These are phyloP conservation scores for Egretta garzetta DNA, from an alignment of 2,113 vertebrate species.

Conservation along the genomic window DNA sequence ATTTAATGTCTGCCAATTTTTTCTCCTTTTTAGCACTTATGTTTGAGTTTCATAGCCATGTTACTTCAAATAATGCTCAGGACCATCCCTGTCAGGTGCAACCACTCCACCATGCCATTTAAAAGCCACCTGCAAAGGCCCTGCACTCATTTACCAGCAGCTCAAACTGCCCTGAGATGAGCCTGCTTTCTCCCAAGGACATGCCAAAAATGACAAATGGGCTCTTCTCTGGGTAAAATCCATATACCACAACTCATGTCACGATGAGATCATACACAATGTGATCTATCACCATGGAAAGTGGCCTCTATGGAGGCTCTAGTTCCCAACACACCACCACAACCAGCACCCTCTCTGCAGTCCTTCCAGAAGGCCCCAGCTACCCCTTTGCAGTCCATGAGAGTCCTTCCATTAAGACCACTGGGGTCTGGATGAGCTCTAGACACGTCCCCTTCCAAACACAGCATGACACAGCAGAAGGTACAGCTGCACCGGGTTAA, in stretches of 20 bases:
- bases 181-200: neutral
- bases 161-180: neutral
- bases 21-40: constrained; percentile 37
- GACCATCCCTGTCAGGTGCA: neutral
- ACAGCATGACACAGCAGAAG: neutral
- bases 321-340: neutral
- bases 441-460: neutral
- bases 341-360: neutral
- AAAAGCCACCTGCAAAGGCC: neutral
- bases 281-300: neutral
- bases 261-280: accelerated
- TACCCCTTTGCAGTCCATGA: neutral
- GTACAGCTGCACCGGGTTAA: neutral
- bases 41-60: neutral
- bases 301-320: neutral
- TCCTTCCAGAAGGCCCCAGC: neutral
- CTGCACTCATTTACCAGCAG: neutral
- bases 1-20: constrained; percentile 46
- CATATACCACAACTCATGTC: accelerated
- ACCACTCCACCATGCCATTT: neutral
- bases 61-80: neutral
- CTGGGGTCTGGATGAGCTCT: neutral
- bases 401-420: neutral
- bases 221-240: neutral
- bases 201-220: neutral